Evolutionary conservation across 92 coral and sea anemone species (phyloP), one percentile per base, ranked within the genome.

Genomic region (Chrysogorgia sp.): DNA sequence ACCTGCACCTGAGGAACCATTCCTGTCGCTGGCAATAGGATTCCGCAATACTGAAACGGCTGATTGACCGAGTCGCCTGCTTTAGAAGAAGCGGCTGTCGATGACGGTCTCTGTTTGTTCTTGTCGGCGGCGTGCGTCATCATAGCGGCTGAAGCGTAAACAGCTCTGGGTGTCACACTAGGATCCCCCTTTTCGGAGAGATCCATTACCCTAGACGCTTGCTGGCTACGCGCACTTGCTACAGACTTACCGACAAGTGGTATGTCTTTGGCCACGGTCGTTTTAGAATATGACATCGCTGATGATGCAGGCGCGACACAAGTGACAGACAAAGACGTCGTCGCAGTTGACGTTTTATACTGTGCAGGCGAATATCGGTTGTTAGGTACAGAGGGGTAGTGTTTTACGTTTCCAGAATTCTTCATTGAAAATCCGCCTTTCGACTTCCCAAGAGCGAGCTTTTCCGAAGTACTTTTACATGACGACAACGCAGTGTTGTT

Each of bases 1-100:
- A 80, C 76, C 49, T 83, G 87, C 28, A 66, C 78, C 21, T 45
- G 77, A 0, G 87, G 87, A 37, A 66, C 77, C 33, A 74, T 63
- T 28, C 82, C 55, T 7, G 40, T 69, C 10, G 53, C n/a, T 25
- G 76, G 76, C 34, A 69, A 69, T 30, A 69, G 34, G 29, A 69
- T 69, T 14, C 76, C 76, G 48, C 76, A 69, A 49, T 69, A 69
- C 26, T 69, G 76, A 48, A 69, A 48, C 48, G 76, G 59, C 34
- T 65, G 72, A 22, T 40, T 65, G 43, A 65, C 22, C 2, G 76
- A 34, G 0, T 69, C 76, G 13, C 13, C 43, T 28, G 59, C 25
- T 15, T 69, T 69, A 5, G 76, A 45, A 1, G 40, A 10, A 28
- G 40, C 17, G 28, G 20, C 34, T 3, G 61, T 40, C 43, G 43